A percentile compares a stretch with the other conserved stretches of the same genome.
Evolutionary conservation across 2,888 invertebrate species (phyloP).

Genomic region (Tillus elongatus): DNA sequence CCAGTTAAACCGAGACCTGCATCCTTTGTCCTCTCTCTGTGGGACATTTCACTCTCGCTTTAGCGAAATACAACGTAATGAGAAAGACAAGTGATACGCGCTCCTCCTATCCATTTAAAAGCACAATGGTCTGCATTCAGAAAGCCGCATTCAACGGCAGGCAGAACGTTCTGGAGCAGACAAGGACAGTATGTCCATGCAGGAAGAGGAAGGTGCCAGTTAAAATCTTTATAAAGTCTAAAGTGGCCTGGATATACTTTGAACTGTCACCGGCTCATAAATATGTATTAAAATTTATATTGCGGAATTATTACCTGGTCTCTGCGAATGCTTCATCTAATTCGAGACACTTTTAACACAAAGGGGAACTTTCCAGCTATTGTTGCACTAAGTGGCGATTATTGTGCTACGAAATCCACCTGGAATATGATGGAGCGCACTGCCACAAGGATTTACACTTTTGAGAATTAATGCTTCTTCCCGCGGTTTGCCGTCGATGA

Average conservation of each 20-base stretch:
- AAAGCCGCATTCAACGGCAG: slow-evolving; percentile 8
- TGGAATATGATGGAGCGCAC: slow-evolving; percentile 28
- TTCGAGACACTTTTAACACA: slow-evolving; percentile 30
- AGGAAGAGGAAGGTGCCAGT: slow-evolving; percentile 24
- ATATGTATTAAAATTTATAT: slow-evolving; percentile 40
- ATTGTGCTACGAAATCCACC: slow-evolving; percentile 25
- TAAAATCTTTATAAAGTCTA: slow-evolving; percentile 26
- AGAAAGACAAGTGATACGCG: slow-evolving; percentile 11
- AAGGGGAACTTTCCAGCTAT: slow-evolving; percentile 24
- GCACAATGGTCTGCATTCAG: slow-evolving; percentile 27
- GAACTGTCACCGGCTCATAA: slow-evolving; percentile 35
- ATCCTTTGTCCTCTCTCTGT: slow-evolving; percentile 5
- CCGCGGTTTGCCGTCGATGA: neutral
- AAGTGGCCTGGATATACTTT: slow-evolving; percentile 27
- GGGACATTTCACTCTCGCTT: slow-evolving; percentile 6
- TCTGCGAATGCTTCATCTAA: slow-evolving; percentile 29
- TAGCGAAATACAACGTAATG: slow-evolving; percentile 7
- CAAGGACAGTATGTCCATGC: slow-evolving; percentile 12
- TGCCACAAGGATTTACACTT: slow-evolving; percentile 16
- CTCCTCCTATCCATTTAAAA: slow-evolving; percentile 32
- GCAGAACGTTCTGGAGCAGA: slow-evolving; percentile 12
- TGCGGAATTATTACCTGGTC: slow-evolving; percentile 36
- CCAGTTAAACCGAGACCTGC: slow-evolving; percentile 1
- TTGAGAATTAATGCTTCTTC: slow-evolving; percentile 18
- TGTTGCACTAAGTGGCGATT: slow-evolving; percentile 28